Evolutionary conservation across 2,797 vertebrate species (phyloP), one percentile per base, ranked within the genome.

Genomic region (Chaetophractus vellerosus): DNA sequence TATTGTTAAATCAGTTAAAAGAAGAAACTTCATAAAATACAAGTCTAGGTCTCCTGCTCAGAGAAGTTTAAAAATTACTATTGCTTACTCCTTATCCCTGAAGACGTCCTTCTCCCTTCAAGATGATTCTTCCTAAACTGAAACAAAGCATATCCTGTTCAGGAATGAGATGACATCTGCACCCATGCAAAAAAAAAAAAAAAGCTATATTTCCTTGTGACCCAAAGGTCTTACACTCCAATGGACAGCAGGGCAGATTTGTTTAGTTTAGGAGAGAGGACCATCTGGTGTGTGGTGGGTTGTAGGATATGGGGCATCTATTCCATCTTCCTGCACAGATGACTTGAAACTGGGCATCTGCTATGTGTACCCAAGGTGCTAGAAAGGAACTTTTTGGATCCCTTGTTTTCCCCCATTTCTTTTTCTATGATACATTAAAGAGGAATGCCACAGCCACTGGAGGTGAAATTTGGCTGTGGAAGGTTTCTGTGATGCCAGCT

Each of bases 341-440:
- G 6, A 91, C 36, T 63, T 79, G 52, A 52, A 79, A 74, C 23
- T 21, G 41, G 19, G 9, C 16, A 23, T 24, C 33, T 31, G 41
- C 11, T 52, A 21, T n/a, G 10, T 59, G 3, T n/a, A 33, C 45
- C 15, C 19, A n/a, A 75, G 14, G 18, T 68, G 9, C 2, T 45
- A 14, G 6, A 36, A 63, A 61, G 18, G 75, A 52, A 59, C n/a
- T 45, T 6, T 10, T 33, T 19, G 11, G 36, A 1, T 3, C 63
- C 48, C 79, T 63, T 57, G 12, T 50, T 94, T 81, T 50, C 69
- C 90, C 64, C 18, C 52, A 7, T 57, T 52, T 81, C 57, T 69
- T 64, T 71, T 71, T 28, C 50, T 72, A 11, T 28, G 23, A 64
- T 31, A 5, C 31, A 36, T 48, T 31, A 72, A 90, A 55, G 8